A percentile compares a stretch with the other conserved stretches of the same genome.
These are phyloP conservation scores for Characodon lateralis DNA, from an alignment of 2,797 vertebrate species.

Conservation along the genomic window DNA sequence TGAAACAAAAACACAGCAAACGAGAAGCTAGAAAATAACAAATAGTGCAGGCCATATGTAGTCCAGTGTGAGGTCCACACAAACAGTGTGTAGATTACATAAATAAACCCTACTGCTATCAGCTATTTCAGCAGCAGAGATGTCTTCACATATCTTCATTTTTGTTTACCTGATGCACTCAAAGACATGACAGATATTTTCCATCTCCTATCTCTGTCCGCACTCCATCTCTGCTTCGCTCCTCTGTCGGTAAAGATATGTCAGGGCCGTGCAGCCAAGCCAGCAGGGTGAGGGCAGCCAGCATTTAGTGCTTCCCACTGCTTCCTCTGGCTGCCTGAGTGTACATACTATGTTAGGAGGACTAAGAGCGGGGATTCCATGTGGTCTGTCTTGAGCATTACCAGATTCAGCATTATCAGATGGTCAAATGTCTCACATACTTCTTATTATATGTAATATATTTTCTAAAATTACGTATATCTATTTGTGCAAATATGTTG, in stretches of 20 bases:
- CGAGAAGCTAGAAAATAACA: constrained; percentile 14
- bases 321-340: constrained; percentile 54
- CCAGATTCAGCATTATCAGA: not conserved
- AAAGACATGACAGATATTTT: constrained; percentile 35
- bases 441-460: not conserved
- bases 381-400: constrained; percentile 15
- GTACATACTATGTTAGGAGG: constrained; percentile 34
- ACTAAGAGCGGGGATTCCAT: constrained; percentile 7
- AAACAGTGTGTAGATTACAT: not conserved
- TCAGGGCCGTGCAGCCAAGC: constrained; percentile 61
- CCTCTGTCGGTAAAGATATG: constrained; percentile 68
- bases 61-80: not conserved
- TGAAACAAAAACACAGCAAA: constrained; percentile 37
- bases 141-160: constrained; percentile 11
- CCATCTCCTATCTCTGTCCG: constrained; percentile 41
- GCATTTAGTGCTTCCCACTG: constrained; percentile 59
- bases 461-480: not conserved
- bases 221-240: constrained; percentile 54
- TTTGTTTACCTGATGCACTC: constrained; percentile 36
- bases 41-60: constrained; percentile 15
- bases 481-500: not conserved
- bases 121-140: constrained; percentile 3
- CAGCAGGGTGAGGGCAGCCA: constrained; percentile 52
- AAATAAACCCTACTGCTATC: constrained; percentile 3
- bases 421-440: not conserved